phyloP scores from a whole-genome alignment of 2,888 invertebrate species.

The Cheilosia grossa region DNA sequence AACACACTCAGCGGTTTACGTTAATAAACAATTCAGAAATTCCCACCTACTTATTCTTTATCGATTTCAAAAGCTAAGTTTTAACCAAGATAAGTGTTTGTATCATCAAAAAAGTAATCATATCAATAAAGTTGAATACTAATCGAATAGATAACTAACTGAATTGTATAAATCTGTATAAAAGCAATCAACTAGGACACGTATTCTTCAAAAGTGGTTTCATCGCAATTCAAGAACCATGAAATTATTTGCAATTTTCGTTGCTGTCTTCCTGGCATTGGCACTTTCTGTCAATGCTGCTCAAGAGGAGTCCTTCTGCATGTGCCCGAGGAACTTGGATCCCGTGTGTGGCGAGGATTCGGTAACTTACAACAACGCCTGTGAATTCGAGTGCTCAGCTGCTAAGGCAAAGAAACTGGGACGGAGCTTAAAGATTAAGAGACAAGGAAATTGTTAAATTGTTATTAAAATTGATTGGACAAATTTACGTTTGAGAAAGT shows the following conservation, averaged over 20 bases:
- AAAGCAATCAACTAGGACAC: background rate
- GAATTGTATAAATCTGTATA: slow-evolving; percentile 9
- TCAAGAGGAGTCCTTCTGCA: slow-evolving; percentile 51
- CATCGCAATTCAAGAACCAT: slow-evolving; percentile 14
- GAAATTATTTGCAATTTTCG: slow-evolving; percentile 57
- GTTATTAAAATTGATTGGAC: background rate
- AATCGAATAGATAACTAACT: slow-evolving; percentile 11
- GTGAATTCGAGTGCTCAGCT: slow-evolving; percentile 77
- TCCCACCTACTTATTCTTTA: slow-evolving; percentile 1
- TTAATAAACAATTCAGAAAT: slow-evolving; percentile 19
- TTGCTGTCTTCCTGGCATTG: slow-evolving; percentile 49
- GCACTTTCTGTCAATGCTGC: slow-evolving; percentile 36
- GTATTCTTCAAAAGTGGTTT: background rate
- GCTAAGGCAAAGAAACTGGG: slow-evolving; percentile 22
- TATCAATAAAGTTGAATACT: slow-evolving; percentile 12
- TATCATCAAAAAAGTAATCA: background rate
- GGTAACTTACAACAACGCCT: slow-evolving; percentile 78
- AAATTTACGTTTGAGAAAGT: background rate
- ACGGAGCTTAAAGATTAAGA: slow-evolving; percentile 12
- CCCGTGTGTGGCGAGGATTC: slow-evolving; percentile 77
- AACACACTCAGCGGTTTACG: background rate
- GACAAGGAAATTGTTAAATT: slow-evolving; percentile 36
- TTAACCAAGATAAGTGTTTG: background rate
- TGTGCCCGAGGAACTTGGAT: slow-evolving; percentile 75
- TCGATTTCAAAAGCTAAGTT: background rate